Evolutionary conservation across 2,113 vertebrate genomes (phyloP), one percentile per base, ranked within the genome.

Genomic region (Thinocorus orbignyianus): DNA sequence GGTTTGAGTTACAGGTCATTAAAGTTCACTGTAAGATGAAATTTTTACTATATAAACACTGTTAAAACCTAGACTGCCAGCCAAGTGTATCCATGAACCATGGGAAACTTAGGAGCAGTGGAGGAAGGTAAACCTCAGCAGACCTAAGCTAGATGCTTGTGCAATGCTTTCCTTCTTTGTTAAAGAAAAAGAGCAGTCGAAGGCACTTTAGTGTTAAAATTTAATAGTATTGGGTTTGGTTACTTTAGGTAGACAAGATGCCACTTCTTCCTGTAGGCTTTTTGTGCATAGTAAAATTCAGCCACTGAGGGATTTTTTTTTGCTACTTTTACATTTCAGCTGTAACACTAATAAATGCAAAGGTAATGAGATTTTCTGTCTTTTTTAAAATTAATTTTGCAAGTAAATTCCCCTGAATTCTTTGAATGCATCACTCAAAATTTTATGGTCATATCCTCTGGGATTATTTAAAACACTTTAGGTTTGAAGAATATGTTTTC

Each of bases 341-440:
- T 95, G 69, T 86, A 96, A 65, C 73, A 86, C 92, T 96, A 96
- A 95, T 94, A 96, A 91, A 91, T 93, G 92, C 86, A 82, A 94
- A 88, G 91, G 81, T 94, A 94, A 94, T 93, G 91, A 96, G 88
- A 93, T 96, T 94, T 96, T 93, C 88, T 93, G 92, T 94, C 86
- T 97, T 94, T 88, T 81, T 49, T 6, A 49, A 86, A 87, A 91
- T 62, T 93, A 87, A 92, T 95, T 94, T 95, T 89, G 70, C 92
- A 85, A 54, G 83, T 92, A 97, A 96, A 97, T 60, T 94, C 83
- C 57, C 44, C 55, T 89, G 84, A 93, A 94, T 94, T 94, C 73
- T 91, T 94, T 95, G 91, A 95, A 94, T 0, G 1, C 11, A 35
- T 95, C 13, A 10, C 88, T 95, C 93, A 84, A 81, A 94, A 81